Evolutionary conservation across 2,888 invertebrate genomes (phyloP).

Genomic region (Stenolophus ochropezus): DNA sequence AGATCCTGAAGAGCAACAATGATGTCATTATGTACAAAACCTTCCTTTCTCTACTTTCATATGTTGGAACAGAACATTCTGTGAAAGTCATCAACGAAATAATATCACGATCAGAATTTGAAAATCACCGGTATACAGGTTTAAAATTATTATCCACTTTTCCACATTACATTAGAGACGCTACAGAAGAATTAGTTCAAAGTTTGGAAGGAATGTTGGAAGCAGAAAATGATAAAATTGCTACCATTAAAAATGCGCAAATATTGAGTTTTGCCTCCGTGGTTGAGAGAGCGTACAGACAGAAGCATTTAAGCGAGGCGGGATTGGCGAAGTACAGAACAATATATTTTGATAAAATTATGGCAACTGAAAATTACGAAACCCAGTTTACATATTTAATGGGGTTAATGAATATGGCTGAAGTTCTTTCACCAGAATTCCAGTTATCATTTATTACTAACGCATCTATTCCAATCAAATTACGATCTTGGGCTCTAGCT

Average conservation of each 20-base stretch:
- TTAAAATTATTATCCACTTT: not conserved
- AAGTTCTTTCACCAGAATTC: not conserved
- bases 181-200: constrained; percentile 2
- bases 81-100: not conserved
- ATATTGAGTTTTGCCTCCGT: constrained; percentile 37
- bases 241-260: not conserved
- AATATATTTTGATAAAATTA: not conserved
- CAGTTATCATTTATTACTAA: not conserved
- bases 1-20: not conserved
- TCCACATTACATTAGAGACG: not conserved
- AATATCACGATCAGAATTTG: not conserved
- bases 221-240: not conserved
- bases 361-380: not conserved
- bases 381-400: constrained; percentile 24
- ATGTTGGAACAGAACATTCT: not conserved
- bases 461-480: not conserved
- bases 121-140: not conserved
- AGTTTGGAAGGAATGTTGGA: not conserved
- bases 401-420: constrained; percentile 32
- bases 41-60: constrained; percentile 28
- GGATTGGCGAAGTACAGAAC: not conserved
- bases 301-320: not conserved
- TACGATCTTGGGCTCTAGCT: constrained; percentile 25
- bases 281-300: not conserved
- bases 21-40: not conserved